Base-by-base conservation (phyloP, 2,888 invertebrate genomes). In the Scotopteryx bipunctaria region DNA sequence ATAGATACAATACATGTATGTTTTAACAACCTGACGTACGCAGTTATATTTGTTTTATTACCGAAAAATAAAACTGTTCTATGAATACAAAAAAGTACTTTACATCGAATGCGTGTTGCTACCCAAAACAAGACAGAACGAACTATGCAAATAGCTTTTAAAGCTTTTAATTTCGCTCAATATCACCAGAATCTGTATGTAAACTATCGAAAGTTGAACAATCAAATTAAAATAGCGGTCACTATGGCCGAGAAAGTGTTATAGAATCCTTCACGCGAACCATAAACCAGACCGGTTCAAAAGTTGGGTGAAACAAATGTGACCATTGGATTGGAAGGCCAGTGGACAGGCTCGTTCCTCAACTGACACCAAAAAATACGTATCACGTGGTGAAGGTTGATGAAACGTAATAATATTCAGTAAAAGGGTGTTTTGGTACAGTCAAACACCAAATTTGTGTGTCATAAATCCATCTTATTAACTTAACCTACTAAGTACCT, bases 161-260 rank as follows among this genome's bases (percentile, higher is more conserved):
- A 49, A 43, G 27, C 15, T 40, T 23, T 40, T 29, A 41, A 45
- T 45, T 13, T 44, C 19, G 8, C 43, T 35, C 42, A 42, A 50
- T 21, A 50, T 29, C 23, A 21, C 33, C 43, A 41, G n/a, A n/a
- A n/a, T n/a, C n/a, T n/a, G 32, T 48, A 42, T 50, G 37, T 48
- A 47, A 47, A 41, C 50, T 56, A 61, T 56, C 55, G 61, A 61
- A 61, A 61, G 58, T 61, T 58, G 61, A 48, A 55, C 33, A 55
- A 55, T 61, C 49, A 51, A 51, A 57, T 56, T 54, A 44, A 29
- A 56, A 61, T 55, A 41, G 53, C 43, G 42, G 52, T 46, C 52
- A 47, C 36, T 17, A 35, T 33, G 41, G 45, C 40, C 38, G 48
- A 40, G 58, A 61, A 56, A 58, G 58, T 49, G 54, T 35, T 51